A percentile compares a stretch with the other conserved stretches of the same genome.
Evolutionary conservation across 53 echinoderm and acorn worm genomes (phyloP).

Genomic region (Patiria pectinifera): DNA sequence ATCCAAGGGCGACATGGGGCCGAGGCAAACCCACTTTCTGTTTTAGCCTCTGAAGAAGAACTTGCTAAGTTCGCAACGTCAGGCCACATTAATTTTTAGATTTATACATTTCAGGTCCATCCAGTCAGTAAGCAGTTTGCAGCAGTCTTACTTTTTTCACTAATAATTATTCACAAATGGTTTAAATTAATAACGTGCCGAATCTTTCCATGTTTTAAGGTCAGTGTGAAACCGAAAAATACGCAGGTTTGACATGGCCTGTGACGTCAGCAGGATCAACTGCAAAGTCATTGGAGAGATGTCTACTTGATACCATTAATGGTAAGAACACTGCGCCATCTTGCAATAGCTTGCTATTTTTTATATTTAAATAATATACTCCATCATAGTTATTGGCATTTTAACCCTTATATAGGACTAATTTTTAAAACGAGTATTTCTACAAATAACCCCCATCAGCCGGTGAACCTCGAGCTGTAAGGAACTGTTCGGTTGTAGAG

Average conservation of each 20-base stretch:
- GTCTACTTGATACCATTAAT: slow-evolving; percentile 22
- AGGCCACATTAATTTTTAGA: no score
- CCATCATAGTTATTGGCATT: background rate
- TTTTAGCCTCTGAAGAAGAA: no score
- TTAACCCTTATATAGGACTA: background rate
- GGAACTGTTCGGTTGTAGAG: slow-evolving; percentile 32
- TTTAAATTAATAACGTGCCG: no score
- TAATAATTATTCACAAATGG: no score
- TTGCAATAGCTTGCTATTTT: background rate
- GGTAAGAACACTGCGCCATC: background rate
- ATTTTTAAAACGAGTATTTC: background rate
- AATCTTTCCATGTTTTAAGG: background rate
- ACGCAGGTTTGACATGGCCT: slow-evolving; percentile 45
- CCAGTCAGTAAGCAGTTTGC: no score
- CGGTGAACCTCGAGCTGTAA: slow-evolving; percentile 32
- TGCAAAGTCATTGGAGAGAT: slow-evolving; percentile 53
- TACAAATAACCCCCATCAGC: background rate
- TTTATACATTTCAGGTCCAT: no score
- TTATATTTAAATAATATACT: background rate
- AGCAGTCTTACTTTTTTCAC: no score
- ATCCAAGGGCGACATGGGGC: no score
- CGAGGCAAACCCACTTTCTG: no score
- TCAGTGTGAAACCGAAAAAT: slow-evolving; percentile 13
- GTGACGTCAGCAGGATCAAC: slow-evolving; percentile 16
- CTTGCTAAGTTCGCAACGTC: no score